phyloP scores from a whole-genome alignment of 2,113 vertebrate species.

The Hassar affinis region DNA sequence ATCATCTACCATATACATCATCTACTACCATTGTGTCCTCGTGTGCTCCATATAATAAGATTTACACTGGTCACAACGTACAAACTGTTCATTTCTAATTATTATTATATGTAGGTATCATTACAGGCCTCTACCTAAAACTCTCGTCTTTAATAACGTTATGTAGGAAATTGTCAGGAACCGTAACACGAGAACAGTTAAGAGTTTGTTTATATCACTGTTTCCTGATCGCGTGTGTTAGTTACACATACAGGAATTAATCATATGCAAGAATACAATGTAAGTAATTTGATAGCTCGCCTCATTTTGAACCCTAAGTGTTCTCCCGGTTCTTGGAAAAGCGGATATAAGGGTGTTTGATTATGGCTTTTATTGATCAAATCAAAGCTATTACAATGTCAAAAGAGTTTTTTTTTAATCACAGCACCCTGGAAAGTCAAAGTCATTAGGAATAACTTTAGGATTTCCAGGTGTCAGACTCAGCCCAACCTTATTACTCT shows the following conservation, averaged over 20 bases:
- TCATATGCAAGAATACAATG: background rate
- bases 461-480: conserved; percentile 2
- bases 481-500: background rate
- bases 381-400: background rate
- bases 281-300: background rate
- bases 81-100: background rate
- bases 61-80: background rate
- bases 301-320: background rate
- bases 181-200: background rate
- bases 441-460: background rate
- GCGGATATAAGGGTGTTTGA: background rate
- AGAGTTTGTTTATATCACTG: background rate
- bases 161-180: background rate
- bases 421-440: background rate
- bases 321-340: background rate
- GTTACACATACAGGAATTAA: background rate
- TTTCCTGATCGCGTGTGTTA: background rate
- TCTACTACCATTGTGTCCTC: background rate
- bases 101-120: background rate
- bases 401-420: background rate
- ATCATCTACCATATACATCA: background rate
- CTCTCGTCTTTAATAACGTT: background rate
- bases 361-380: background rate
- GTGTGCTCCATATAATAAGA: background rate
- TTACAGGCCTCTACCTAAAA: background rate